Evolutionary conservation across 2,797 vertebrate species (phyloP).

Genomic region (Sphaeramia orbicularis): DNA sequence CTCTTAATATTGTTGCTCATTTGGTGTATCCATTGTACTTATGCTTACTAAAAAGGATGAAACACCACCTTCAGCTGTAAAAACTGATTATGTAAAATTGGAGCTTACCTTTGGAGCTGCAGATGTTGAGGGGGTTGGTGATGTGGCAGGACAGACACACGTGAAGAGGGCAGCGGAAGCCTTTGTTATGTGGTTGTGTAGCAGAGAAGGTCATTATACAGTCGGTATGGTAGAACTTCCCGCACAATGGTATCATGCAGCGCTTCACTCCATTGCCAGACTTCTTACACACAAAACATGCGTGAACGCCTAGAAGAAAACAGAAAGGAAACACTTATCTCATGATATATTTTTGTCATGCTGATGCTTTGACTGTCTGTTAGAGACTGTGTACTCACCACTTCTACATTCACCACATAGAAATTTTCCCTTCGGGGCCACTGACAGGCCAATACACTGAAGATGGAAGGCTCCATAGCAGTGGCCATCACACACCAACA

Average conservation of each 20-base stretch:
- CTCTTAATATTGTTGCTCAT: background rate
- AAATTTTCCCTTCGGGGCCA: constrained; percentile 93
- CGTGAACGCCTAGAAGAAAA: constrained; percentile 88
- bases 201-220: constrained; percentile 90
- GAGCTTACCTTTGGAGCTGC: constrained; percentile 91
- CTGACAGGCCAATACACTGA: constrained; percentile 93
- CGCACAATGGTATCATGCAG: constrained; percentile 95
- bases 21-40: background rate
- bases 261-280: constrained; percentile 91
- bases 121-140: constrained; percentile 91
- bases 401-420: constrained; percentile 94
- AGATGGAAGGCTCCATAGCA: constrained; percentile 98
- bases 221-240: constrained; percentile 95
- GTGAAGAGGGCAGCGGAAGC: constrained; percentile 95
- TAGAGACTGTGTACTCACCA: constrained; percentile 78
- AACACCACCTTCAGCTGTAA: background rate
- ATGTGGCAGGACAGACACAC: constrained; percentile 96
- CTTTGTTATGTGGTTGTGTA: constrained; percentile 92
- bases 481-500: constrained; percentile 95
- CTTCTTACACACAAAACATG: constrained; percentile 95
- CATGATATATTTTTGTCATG: background rate
- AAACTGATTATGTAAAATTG: background rate
- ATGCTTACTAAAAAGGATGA: background rate
- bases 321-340: background rate
- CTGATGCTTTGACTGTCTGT: background rate